Percentiles rank a stretch among this genome's conserved stretches.
These are phyloP conservation scores for Novumbra hubbsi DNA, from an alignment of 2,797 vertebrate genomes.

Conservation along the genomic window DNA sequence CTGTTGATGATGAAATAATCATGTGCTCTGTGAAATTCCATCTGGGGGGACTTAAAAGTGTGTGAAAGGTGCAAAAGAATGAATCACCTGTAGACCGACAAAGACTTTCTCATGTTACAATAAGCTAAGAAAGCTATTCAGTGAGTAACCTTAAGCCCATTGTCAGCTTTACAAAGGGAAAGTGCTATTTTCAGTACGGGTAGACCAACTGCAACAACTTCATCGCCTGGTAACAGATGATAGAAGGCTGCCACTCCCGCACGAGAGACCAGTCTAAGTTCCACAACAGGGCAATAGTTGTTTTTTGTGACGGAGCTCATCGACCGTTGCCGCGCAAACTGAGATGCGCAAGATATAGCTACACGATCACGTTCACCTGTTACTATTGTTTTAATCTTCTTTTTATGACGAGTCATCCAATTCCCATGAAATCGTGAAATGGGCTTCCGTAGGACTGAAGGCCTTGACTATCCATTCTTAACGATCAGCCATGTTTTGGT, in stretches of 20 bases:
- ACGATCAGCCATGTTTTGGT: neutral
- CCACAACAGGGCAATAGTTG: neutral
- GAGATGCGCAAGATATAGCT: too few relatives aligned
- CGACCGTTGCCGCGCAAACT: too few relatives aligned
- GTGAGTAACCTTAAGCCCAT: slow-evolving; percentile 20
- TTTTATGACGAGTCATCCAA: neutral
- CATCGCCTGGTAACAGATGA: slow-evolving; percentile 15
- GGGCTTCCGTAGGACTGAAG: neutral
- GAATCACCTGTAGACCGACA: slow-evolving; percentile 45
- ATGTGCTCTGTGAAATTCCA: slow-evolving; percentile 32
- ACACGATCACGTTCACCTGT: too few relatives aligned
- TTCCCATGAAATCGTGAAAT: neutral
- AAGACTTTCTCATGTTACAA: slow-evolving; percentile 19
- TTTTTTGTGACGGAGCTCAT: neutral
- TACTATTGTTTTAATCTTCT: neutral
- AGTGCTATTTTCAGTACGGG: slow-evolving; percentile 21
- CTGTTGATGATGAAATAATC: slow-evolving; percentile 48
- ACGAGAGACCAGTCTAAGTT: neutral
- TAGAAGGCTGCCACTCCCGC: slow-evolving; percentile 31
- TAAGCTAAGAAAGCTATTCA: slow-evolving; percentile 26
- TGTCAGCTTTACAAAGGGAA: slow-evolving; percentile 44
- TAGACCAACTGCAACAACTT: slow-evolving; percentile 28
- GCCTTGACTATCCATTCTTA: neutral
- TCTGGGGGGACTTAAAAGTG: slow-evolving; percentile 37
- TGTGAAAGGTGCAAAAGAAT: slow-evolving; percentile 61